Base-by-base conservation (phyloP, 1,140 invertebrate genomes). In the Pseudomyrmex flavicornis region DNA sequence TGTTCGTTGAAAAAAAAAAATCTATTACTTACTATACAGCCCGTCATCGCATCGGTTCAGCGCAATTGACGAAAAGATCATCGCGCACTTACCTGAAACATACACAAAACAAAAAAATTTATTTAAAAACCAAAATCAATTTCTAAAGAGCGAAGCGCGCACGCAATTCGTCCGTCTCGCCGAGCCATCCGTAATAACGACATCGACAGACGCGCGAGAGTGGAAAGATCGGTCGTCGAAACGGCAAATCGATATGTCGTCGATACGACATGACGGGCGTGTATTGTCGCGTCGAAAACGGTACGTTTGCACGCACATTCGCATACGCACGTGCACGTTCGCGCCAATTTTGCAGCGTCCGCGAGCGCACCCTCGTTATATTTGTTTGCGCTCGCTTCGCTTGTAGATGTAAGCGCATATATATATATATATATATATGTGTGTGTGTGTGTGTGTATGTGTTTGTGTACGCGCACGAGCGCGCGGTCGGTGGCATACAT, bases 1-100 rank as follows among this genome's bases (percentile, higher is more conserved):
- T 54, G 13, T 68, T 74, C 15, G 13, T 22, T 17, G 26, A 26
- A 26, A 76, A 62, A 52, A 66, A 70, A 59, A 2, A 58, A 50
- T 80, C 17, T 35, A 35, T n/a, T 12, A 26, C 44, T 72, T 15
- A 26, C 58, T 69, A 35, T 4, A 17, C 22, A 10, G 10, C 0
- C 9, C 17, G 15, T 70, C 35, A 79, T 59, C 35, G 15, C 44
- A 35, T 35, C 44, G 59, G 2, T 17, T 4, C n/a, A 17, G 22
- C 1, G 52, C 44, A 35, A 35, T 35, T 54, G 54, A 22, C 13
- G 12, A 35, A 58, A 22, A 59, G 76, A 59, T 44, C 35, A 17
- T 22, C 35, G 59, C 22, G 59, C 58, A 93, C 93, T 94, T 91
- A 94, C 93, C 92, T 93, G 82, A 54, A 94, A 94, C 90, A 91